Evolutionary conservation across 2,888 invertebrate species (phyloP).

Genomic region (Parasteatoda lunata): DNA sequence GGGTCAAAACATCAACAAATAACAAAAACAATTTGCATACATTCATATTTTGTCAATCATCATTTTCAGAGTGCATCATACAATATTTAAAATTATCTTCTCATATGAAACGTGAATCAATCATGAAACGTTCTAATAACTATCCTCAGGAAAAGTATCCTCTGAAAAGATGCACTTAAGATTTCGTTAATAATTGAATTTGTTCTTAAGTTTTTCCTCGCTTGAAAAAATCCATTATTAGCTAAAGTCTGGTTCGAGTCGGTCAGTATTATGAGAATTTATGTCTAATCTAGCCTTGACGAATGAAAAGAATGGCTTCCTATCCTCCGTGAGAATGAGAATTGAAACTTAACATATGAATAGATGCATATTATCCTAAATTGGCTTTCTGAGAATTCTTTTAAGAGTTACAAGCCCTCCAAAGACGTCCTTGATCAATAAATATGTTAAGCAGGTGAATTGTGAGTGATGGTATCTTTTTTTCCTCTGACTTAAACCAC

Average conservation of each 20-base stretch:
- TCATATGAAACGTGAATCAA: no score
- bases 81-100: no score
- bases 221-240: no score
- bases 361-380: conserved; percentile 35
- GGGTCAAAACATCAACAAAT: no score
- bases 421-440: conserved; percentile 47
- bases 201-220: no score
- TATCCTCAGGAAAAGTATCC: no score
- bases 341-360: conserved; percentile 19
- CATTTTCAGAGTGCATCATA: no score
- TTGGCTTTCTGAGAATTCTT: conserved; percentile 25
- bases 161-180: no score
- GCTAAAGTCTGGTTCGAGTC: conserved; percentile 1
- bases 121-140: no score
- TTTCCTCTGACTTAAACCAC: not conserved
- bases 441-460: conserved; percentile 55
- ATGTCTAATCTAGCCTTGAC: conserved; percentile 37
- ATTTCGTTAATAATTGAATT: no score
- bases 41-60: no score
- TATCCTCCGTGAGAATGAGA: conserved; percentile 12
- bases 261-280: conserved; percentile 35
- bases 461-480: conserved; percentile 38
- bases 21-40: no score
- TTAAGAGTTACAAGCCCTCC: conserved; percentile 18
- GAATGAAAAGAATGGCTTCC: conserved; percentile 4